These are phyloP conservation scores for Zonitis immaculata DNA, from an alignment of 2,888 invertebrate species.

Conservation along the genomic window DNA sequence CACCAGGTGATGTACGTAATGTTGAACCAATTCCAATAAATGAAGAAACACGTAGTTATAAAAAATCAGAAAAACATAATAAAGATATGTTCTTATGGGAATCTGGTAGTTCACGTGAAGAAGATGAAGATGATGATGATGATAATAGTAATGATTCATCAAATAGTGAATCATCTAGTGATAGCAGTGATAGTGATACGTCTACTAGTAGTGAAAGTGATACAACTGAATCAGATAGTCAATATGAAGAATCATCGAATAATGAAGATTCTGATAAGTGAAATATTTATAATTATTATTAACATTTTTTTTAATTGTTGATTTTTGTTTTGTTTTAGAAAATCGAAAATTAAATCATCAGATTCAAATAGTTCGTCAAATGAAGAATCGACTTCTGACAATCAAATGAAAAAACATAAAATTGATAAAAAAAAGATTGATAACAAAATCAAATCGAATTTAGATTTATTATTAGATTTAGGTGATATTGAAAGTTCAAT, in stretches of 20 bases:
- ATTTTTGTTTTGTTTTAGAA: constrained; percentile 2
- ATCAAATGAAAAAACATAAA: constrained; percentile 14
- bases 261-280: constrained; percentile 29
- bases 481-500: constrained; percentile 65
- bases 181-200: background rate
- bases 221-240: constrained; percentile 43
- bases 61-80: constrained; percentile 14
- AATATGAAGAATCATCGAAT: constrained; percentile 24
- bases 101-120: constrained; percentile 40
- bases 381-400: constrained; percentile 20
- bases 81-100: constrained; percentile 41
- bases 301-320: no score
- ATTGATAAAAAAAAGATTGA: background rate
- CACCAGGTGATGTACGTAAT: constrained; percentile 73
- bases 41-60: constrained; percentile 36
- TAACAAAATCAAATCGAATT: constrained; percentile 55
- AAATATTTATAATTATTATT: no score
- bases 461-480: constrained; percentile 79
- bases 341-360: constrained; percentile 8
- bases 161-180: constrained; percentile 4
- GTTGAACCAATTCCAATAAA: constrained; percentile 52
- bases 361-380: constrained; percentile 15
- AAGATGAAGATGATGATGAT: constrained; percentile 24
- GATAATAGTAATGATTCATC: constrained; percentile 21
- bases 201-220: constrained; percentile 19